Base-by-base conservation (phyloP, 2,113 vertebrate species). In the Beaufortia kweichowensis region DNA sequence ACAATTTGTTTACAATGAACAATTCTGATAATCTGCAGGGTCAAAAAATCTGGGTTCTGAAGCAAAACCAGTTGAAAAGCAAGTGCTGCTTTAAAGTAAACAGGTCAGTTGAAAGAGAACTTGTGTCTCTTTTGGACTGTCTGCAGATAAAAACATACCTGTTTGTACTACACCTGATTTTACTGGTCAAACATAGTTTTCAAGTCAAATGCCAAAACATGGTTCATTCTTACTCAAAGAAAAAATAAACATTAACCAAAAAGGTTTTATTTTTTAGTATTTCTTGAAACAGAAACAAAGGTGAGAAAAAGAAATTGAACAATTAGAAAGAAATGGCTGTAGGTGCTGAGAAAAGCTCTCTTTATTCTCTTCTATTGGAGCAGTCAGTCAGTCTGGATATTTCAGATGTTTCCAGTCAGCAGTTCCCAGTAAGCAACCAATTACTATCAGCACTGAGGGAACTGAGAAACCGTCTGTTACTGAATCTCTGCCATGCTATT, bases 371-470 rank as follows among this genome's bases (percentile, higher is more conserved):
- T 21, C 17, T 29, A 7, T 33, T 29, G 50, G 43, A 31, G 6
- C 50, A 21, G 19, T 53, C 43, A 53, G 15, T 69, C 29, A 17
- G 28, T 19, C n/a, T 56, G 26, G 48, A 56, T 31, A 35, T 6
- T 56, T 56, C 29, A 69, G 67, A 69, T 56, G 67, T 35, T 56
- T 56, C 29, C 29, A 55, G 67, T 70, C 67, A 55, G 48, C 67
- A 70, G 46, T 5, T 68, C 46, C 26, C 46, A 53, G 48, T 56
- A 55, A 56, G 48, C 7, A 0, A 1, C 29, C 19, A 70, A 56
- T 56, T 70, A 70, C 48, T 70, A 4, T 67, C 17, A 50, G 65
- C 28, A 70, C 23, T 33, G 28, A 69, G 21, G 46, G 8, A 12
- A 8, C 10, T 29, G 28, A 8, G 15, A 24, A 41, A 3, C 65